These are phyloP conservation scores for Melikaiella ostensackeni DNA, from an alignment of 2,888 invertebrate genomes.

Conservation along the genomic window DNA sequence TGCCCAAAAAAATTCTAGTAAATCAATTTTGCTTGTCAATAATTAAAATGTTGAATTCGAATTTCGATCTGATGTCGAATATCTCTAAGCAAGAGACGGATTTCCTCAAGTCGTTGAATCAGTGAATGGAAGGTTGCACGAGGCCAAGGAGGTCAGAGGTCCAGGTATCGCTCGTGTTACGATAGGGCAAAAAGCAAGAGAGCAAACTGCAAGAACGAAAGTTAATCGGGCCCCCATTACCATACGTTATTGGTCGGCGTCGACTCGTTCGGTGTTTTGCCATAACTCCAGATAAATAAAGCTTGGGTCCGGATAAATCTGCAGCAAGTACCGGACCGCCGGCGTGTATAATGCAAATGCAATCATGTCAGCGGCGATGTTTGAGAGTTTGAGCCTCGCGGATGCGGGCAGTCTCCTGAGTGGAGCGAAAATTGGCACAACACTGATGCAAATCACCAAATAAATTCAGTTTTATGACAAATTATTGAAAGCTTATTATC, in stretches of 20 bases:
- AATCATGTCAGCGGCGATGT: constrained; percentile 69
- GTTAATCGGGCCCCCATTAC: constrained; percentile 73
- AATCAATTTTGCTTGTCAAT: neutral
- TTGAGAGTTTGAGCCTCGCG: constrained; percentile 26
- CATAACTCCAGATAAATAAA: constrained; percentile 76
- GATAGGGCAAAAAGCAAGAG: constrained; percentile 55
- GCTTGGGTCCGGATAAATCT: constrained; percentile 73
- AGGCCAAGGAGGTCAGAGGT: constrained; percentile 53
- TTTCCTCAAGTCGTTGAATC: constrained; percentile 3
- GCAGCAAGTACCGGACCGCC: constrained; percentile 57
- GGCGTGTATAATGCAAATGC: constrained; percentile 77
- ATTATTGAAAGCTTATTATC: constrained; percentile 15
- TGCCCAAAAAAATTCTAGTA: neutral
- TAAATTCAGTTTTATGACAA: constrained; percentile 36
- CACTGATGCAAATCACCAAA: constrained; percentile 44
- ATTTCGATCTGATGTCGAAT: neutral
- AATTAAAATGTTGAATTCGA: neutral
- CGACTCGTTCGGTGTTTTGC: constrained; percentile 72
- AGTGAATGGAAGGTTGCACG: constrained; percentile 18
- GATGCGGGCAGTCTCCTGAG: constrained; percentile 24
- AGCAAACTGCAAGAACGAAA: constrained; percentile 57
- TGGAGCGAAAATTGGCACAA: constrained; percentile 42
- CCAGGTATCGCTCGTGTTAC: constrained; percentile 51
- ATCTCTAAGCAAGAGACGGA: neutral
- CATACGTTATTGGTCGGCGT: constrained; percentile 73